These are phyloP conservation scores for Sebastes oblongus DNA, from an alignment of 2,797 vertebrate genomes.

Conservation along the genomic window DNA sequence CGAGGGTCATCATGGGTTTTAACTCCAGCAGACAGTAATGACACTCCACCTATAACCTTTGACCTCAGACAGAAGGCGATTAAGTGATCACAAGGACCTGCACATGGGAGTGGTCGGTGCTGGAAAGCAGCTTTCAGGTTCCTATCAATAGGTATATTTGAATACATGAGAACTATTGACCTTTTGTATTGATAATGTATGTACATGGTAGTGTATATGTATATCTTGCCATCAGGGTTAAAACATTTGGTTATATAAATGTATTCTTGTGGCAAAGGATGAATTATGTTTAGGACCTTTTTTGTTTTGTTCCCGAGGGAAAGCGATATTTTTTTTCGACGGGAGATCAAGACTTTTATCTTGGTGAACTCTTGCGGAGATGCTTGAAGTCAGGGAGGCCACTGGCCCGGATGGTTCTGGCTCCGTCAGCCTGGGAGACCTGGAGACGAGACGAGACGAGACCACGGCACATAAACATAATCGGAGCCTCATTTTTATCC, in stretches of 20 bases:
- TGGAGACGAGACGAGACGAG: slow-evolving; percentile 62
- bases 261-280: slow-evolving; percentile 72
- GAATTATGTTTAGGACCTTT: slow-evolving; percentile 66
- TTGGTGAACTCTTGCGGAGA: slow-evolving; percentile 76
- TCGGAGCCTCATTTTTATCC: slow-evolving; percentile 13
- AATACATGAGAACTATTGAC: slow-evolving; percentile 74
- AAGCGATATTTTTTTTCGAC: slow-evolving; percentile 66
- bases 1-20: slow-evolving; percentile 43
- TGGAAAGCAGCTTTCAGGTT: slow-evolving; percentile 83
- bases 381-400: slow-evolving; percentile 74
- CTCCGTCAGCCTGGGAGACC: slow-evolving; percentile 63
- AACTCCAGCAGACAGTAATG: slow-evolving; percentile 50
- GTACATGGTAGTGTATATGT: slow-evolving; percentile 82
- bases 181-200: slow-evolving; percentile 73
- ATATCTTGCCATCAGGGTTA: slow-evolving; percentile 86
- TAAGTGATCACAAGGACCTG: slow-evolving; percentile 63
- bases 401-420: slow-evolving; percentile 66
- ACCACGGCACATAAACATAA: slow-evolving; percentile 59
- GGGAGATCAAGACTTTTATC: slow-evolving; percentile 78
- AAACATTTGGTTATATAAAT: slow-evolving; percentile 80
- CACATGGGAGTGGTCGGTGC: slow-evolving; percentile 63
- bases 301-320: slow-evolving; percentile 69
- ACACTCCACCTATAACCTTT: slow-evolving; percentile 64
- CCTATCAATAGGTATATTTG: slow-evolving; percentile 82
- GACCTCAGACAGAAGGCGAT: slow-evolving; percentile 68